Base-by-base conservation (phyloP, 2,113 vertebrate genomes). In the Probosciger aterrimus region DNA sequence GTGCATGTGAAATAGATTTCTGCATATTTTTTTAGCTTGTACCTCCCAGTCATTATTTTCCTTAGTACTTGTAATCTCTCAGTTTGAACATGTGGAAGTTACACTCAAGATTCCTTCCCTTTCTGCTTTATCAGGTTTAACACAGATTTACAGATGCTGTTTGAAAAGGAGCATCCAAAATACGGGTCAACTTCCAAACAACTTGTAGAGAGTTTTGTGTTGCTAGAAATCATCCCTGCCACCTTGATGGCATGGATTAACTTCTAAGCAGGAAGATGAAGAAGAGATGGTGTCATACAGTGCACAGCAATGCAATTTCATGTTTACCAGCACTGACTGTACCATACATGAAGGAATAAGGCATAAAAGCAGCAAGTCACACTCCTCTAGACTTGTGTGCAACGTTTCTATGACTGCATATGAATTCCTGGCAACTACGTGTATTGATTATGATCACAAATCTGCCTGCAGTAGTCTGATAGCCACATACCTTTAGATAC, bases 1-100 rank as follows among this genome's bases (percentile, higher is more conserved):
- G 81, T 86, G 82, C 82, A 65, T 47, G 88, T 82, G 96, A 95
- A 87, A 96, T 94, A 91, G 92, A 96, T 92, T 81, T 86, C 39
- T 74, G 82, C 47, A 4, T 81, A 24, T 86, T 91, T 80, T 65
- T 75, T 81, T 78, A 52, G 18, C 60, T 88, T 82, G 84, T 65
- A 68, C 77, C 88, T 96, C 76, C 79, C 33, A 11, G 57, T 76
- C 70, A 63, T 95, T 95, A 94, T 92, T 95, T 96, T 86, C 86
- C 86, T 85, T 78, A 96, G 78, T 11, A 10, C 52, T 96, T 81
- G 60, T 85, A 91, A 95, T 80, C 69, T 71, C 92, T 84, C 82
- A 9, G 43, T 88, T 86, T 16, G 69, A 92, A 85, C 71, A 77
- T 4, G 84, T 46, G 90, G 63, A 80, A 95, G 74, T 71, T 79